Percentiles rank a stretch among this genome's conserved stretches.
Evolutionary conservation across 2,113 vertebrate genomes (phyloP).

Genomic region (Malaclemys terrapin): DNA sequence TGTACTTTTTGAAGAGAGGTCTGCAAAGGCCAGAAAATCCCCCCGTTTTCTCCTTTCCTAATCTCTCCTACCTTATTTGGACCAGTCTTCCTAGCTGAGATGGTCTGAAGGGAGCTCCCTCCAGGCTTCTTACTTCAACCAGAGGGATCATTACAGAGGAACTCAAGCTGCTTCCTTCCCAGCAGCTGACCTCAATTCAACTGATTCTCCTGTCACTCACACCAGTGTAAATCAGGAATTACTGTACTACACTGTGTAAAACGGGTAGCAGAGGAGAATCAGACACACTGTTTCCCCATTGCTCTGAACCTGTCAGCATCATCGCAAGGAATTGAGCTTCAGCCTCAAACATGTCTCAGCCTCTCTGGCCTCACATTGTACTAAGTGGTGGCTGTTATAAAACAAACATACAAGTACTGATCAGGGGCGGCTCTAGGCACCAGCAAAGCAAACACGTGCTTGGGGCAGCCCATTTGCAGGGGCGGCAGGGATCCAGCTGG

Average conservation of each 20-base stretch:
- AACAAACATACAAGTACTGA: background rate
- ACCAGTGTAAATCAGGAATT: background rate
- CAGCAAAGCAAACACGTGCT: no score
- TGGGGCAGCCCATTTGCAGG: no score
- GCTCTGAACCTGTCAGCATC: background rate
- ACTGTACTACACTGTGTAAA: background rate
- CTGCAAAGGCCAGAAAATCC: background rate
- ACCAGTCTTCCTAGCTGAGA: background rate
- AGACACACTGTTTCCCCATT: background rate
- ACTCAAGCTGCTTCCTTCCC: background rate
- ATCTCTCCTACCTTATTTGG: background rate
- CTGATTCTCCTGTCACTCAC: background rate
- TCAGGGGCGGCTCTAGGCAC: background rate
- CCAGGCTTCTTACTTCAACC: background rate
- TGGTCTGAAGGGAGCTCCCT: background rate
- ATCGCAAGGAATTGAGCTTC: background rate
- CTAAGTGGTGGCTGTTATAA: background rate
- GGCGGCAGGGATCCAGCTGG: no score
- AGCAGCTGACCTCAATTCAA: background rate
- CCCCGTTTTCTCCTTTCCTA: background rate
- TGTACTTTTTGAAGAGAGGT: background rate
- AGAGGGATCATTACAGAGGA: background rate
- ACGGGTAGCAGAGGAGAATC: background rate
- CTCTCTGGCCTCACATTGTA: background rate
- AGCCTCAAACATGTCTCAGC: background rate